Conservation (phyloP, 2,113 vertebrate species). For the Himantopus leucocephalus region DNA sequence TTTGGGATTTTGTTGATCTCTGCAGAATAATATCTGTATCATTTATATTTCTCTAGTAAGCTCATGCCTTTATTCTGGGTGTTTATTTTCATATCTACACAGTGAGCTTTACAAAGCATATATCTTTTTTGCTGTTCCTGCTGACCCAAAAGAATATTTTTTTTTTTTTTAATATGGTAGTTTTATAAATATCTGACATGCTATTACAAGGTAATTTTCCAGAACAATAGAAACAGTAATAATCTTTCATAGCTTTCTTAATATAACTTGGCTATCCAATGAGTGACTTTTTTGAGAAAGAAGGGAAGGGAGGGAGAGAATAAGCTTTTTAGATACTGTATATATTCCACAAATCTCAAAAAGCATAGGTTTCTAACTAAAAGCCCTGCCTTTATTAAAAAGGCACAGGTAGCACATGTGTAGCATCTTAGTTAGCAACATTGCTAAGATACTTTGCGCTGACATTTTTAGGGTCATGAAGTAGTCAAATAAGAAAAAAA, state of each 20-base stretch:
- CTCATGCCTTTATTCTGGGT: neutral
- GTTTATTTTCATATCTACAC: slow-evolving; percentile 34
- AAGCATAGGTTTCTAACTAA: neutral
- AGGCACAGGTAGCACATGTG: neutral
- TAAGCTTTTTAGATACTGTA: neutral
- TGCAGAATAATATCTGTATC: slow-evolving; percentile 36
- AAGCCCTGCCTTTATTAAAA: neutral
- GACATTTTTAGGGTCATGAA: neutral
- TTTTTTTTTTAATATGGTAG: neutral
- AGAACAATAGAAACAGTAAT: neutral
- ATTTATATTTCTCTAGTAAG: slow-evolving; percentile 35
- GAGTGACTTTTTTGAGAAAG: neutral
- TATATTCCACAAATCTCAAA: neutral
- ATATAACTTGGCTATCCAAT: neutral
- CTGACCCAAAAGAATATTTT: neutral
- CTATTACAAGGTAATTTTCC: slow-evolving; percentile 8
- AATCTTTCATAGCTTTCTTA: neutral
- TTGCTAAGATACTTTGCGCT: neutral
- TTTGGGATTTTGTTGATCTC: slow-evolving; percentile 59
- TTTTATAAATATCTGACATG: slow-evolving; percentile 25
- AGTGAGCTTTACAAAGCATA: neutral
- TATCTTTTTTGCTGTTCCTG: neutral
- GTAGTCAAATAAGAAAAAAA: neutral
- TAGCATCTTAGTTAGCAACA: neutral
- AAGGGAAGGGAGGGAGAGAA: neutral